Conservation (phyloP, 30 jellyfish, hydroid and myxozoan genomes). For the Hydractinia echinata region DNA sequence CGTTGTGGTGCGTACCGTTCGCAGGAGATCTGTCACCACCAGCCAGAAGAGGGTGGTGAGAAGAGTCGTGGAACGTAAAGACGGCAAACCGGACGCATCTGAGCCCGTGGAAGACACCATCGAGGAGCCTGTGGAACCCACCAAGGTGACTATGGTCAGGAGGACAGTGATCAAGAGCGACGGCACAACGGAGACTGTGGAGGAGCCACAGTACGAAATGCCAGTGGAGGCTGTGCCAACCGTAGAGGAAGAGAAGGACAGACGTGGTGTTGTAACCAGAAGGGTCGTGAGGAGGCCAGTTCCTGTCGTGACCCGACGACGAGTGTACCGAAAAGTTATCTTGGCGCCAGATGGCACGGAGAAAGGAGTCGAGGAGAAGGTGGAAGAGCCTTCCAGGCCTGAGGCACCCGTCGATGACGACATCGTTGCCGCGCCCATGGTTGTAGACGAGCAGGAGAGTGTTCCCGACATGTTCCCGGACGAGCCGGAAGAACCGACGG, state of each 20-base stretch:
- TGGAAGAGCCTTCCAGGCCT: constrained; percentile 33
- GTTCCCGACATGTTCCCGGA: constrained; percentile 9
- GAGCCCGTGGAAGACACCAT: constrained; percentile 60
- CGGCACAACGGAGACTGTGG: constrained; percentile 40
- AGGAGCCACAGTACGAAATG: constrained; percentile 73
- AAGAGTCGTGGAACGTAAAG: constrained; percentile 36
- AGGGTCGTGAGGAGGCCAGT: constrained; percentile 42
- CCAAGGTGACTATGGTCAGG: constrained; percentile 38
- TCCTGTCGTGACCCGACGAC: constrained; percentile 48
- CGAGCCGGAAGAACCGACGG: constrained; percentile 20
- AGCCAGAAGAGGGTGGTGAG: constrained; percentile 64
- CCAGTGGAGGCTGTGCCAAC: constrained; percentile 54
- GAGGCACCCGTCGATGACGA: constrained; percentile 23
- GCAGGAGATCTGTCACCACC: constrained; percentile 51
- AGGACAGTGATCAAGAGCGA: constrained; percentile 38
- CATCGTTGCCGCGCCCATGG: constrained; percentile 6
- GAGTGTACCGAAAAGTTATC: constrained; percentile 47
- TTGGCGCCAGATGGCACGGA: constrained; percentile 58
- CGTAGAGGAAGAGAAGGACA: constrained; percentile 61
- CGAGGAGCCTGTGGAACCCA: constrained; percentile 60
- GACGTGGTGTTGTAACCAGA: constrained; percentile 50
- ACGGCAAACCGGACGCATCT: constrained; percentile 66
- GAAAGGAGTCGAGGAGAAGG: constrained; percentile 53
- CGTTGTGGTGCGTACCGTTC: constrained; percentile 55
- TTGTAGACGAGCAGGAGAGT: constrained; percentile 8